Evolutionary conservation across 2,113 vertebrate genomes (phyloP).

Genomic region (Beaufortia kweichowensis): DNA sequence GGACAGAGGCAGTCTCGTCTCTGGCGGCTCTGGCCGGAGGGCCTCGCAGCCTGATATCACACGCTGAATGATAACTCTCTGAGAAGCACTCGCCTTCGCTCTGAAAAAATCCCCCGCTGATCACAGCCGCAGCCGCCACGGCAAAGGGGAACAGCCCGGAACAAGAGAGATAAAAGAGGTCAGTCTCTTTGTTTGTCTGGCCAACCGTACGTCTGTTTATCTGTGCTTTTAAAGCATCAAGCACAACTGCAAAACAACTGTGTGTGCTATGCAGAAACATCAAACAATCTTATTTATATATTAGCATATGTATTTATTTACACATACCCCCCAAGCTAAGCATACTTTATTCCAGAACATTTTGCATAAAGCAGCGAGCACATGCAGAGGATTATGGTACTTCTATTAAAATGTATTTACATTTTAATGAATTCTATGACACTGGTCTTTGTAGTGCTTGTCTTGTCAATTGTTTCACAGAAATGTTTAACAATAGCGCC

Average conservation of each 20-base stretch:
- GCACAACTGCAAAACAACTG: background rate
- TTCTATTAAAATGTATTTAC: background rate
- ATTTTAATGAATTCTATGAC: background rate
- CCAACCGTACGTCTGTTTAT: slow-evolving; percentile 7
- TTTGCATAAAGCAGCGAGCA: background rate
- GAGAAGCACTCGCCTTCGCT: slow-evolving; percentile 28
- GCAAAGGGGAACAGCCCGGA: slow-evolving; percentile 30
- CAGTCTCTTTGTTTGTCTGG: slow-evolving; percentile 19
- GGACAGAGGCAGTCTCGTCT: slow-evolving; percentile 24
- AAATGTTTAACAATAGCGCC: slow-evolving; percentile 20
- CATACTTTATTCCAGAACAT: background rate
- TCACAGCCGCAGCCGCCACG: slow-evolving; percentile 22
- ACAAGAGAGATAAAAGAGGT: slow-evolving; percentile 33
- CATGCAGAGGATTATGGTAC: background rate
- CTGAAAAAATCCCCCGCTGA: slow-evolving; percentile 7
- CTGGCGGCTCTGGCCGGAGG: slow-evolving; percentile 40
- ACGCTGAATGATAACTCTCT: slow-evolving; percentile 39
- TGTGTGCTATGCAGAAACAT: slow-evolving; percentile 16
- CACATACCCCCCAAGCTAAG: background rate
- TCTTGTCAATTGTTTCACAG: background rate
- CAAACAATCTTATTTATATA: background rate
- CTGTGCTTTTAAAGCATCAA: slow-evolving; percentile 2
- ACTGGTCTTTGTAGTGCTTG: background rate
- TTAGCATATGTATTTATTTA: background rate
- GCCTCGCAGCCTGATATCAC: slow-evolving; percentile 44